Conservation (phyloP, 2,888 invertebrate genomes). For the Fragum whitleyi region DNA sequence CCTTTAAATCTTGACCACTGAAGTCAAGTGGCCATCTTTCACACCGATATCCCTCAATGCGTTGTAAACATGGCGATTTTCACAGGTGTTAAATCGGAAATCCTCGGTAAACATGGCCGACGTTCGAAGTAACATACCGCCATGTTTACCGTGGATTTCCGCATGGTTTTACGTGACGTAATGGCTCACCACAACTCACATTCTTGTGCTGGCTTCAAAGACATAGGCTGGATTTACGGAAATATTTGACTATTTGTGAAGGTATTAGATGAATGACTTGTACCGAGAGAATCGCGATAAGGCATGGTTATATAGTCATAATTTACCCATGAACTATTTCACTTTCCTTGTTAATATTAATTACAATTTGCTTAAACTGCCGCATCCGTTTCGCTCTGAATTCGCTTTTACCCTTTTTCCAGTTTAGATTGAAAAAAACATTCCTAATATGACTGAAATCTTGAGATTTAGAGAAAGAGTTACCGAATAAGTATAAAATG, state of each 20-base stretch:
- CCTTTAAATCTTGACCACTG: constrained; percentile 28
- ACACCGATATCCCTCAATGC: constrained; percentile 37
- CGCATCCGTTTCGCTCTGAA: neutral
- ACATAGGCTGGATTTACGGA: constrained; percentile 5
- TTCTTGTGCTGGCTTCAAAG: constrained; percentile 29
- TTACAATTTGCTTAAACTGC: neutral
- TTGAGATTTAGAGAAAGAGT: too few relatives aligned
- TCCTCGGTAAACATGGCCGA: constrained; percentile 45
- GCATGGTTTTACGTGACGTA: constrained; percentile 43
- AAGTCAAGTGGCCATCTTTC: constrained; percentile 40
- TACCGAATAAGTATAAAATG: too few relatives aligned
- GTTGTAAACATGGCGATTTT: constrained; percentile 46
- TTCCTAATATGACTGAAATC: too few relatives aligned
- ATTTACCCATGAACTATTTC: constrained; percentile 12
- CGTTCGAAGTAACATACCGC: neutral
- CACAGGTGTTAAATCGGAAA: constrained; percentile 54
- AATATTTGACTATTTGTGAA: constrained; percentile 24
- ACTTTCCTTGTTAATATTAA: constrained; percentile 1
- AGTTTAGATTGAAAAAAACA: too few relatives aligned
- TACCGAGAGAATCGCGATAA: constrained; percentile 14
- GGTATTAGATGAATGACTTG: constrained; percentile 24
- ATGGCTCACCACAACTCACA: constrained; percentile 11
- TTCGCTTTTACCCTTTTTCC: too few relatives aligned
- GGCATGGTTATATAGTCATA: constrained; percentile 18
- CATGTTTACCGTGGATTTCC: constrained; percentile 21